Evolutionary conservation across 35 echinoderm and acorn worm species (phyloP).

Genomic region (Apostichopus parvimensis): DNA sequence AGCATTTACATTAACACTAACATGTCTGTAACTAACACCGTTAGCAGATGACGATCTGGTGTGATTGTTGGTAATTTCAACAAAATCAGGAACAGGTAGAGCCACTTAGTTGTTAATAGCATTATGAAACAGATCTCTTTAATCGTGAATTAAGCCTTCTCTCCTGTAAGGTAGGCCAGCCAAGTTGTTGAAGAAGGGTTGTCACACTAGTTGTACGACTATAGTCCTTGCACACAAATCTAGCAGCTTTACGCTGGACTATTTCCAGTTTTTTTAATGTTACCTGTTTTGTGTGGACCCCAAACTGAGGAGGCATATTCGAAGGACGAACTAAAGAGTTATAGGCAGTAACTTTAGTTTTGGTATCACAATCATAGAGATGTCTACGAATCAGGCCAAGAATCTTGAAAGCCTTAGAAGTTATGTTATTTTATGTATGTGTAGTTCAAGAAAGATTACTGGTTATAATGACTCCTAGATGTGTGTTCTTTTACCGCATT

Average conservation of each 20-base stretch:
- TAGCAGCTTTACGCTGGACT: background rate
- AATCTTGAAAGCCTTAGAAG: background rate
- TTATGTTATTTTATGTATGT: slow-evolving; percentile 22
- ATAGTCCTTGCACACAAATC: background rate
- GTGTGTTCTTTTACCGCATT: too few relatives aligned
- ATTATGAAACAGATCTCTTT: background rate
- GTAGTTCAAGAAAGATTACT: too few relatives aligned
- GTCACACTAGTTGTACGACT: background rate
- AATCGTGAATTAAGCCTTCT: too few relatives aligned
- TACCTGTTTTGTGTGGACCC: slow-evolving; percentile 28
- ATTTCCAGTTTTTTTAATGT: slow-evolving; percentile 17
- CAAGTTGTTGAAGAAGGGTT: too few relatives aligned
- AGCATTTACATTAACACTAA: too few relatives aligned
- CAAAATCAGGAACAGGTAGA: too few relatives aligned
- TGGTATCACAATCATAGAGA: background rate
- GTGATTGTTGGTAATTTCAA: too few relatives aligned
- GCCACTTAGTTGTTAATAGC: too few relatives aligned
- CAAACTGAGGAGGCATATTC: slow-evolving; percentile 31
- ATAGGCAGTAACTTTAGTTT: slow-evolving; percentile 45
- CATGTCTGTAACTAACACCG: too few relatives aligned
- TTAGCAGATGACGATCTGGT: too few relatives aligned
- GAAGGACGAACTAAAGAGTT: slow-evolving; percentile 33
- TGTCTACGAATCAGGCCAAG: background rate
- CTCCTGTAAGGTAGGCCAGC: too few relatives aligned
- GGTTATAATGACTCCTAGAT: too few relatives aligned